Base-by-base conservation (phyloP, 2,888 invertebrate species). In the Serrognathus titanus region DNA sequence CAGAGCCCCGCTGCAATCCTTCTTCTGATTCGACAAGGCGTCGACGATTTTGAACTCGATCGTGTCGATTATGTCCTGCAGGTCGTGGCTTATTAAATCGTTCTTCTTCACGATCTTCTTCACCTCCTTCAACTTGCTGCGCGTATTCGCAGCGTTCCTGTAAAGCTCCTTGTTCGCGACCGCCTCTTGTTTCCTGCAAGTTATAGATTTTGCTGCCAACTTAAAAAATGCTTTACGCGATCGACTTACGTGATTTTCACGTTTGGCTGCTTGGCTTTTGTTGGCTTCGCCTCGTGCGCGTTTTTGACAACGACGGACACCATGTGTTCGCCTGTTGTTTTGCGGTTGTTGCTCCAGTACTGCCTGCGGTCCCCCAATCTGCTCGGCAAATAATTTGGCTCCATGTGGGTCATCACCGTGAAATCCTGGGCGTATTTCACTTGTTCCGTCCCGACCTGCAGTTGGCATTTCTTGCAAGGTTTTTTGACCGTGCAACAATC, bases 41-140 rank as follows among this genome's bases (percentile, higher is more conserved):
- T 60, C 58, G 4, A 56, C 53, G 31, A 59, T 59, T 35, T 50
- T 59, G 40, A 48, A 41, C 41, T 59, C 59, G 37, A 59, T 45
- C 1, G 43, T 49, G 5, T 58, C 53, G 39, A 58, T 53, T 6
- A 53, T 53, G n/a, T 53, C 50, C 36, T 58, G 49, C 39, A 58
- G 11, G 35, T 58, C 47, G 13, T 53, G 40, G 5, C 49, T 49
- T 6, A 57, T 37, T 1, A 48, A 13, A 9, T 53, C 37, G 31
- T 58, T 53, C 9, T 39, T 45, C 9, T 58, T 45, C 39, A 53
- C 53, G 1, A 58, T 46, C 6, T 24, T 47, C 37, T 46, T 53
- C 11, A 58, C 57, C 41, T 53, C 51, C n/a, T 54, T 40, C n/a
- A 58, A 31, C 13, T 58, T 58, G n/a, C 40, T 53, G 20, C 57